Base-by-base conservation (phyloP, 2,888 invertebrate species). In the Drosophila meridiana region DNA sequence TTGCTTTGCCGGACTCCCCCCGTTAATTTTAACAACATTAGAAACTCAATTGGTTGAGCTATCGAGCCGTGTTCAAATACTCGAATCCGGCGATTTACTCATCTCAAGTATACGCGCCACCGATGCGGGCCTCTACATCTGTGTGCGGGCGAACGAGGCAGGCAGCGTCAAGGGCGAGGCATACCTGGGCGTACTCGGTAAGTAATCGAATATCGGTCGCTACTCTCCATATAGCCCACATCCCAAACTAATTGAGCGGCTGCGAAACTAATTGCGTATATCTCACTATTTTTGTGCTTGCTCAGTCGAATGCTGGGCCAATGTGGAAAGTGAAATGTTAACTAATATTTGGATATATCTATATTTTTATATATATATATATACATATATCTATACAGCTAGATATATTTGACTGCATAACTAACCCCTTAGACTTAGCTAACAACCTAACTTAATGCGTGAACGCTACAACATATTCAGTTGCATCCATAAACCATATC, bases 41-140 rank as follows among this genome's bases (percentile, higher is more conserved):
- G 96, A 95, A 91, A 94, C 94, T 47, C 94, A 94, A 82, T 94
- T 94, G 80, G 94, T 96, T 66, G 95, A 95, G 87, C 93, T 95
- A 73, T 95, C 96, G 72, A 97, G 97, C 78, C 95, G 98, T 86
- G 94, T 98, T 74, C 98, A 98, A 94, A 95, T 97, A 62, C 94
- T 98, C 79, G 97, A 98, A 76, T 96, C 96, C 83, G 98, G 98
- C 43, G 97, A 97, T 94, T 95, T 99, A 83, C 94, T 98, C 83
- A 97, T 99, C 78, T 96, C 98, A 7, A 96, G 97, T 70, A 96
- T 98, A 3, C 95, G 96, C 73, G 95, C 96, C 77, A 94, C 95
- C 34, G 98, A 99, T 93, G 96, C 96, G 72, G 99, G 98, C 34
- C 95, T 96, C 92, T 99, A 99, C 93, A 96, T 96, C 11, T 99